These are phyloP conservation scores for Macrotus californicus DNA, from an alignment of 2,113 vertebrate genomes.

Conservation along the genomic window DNA sequence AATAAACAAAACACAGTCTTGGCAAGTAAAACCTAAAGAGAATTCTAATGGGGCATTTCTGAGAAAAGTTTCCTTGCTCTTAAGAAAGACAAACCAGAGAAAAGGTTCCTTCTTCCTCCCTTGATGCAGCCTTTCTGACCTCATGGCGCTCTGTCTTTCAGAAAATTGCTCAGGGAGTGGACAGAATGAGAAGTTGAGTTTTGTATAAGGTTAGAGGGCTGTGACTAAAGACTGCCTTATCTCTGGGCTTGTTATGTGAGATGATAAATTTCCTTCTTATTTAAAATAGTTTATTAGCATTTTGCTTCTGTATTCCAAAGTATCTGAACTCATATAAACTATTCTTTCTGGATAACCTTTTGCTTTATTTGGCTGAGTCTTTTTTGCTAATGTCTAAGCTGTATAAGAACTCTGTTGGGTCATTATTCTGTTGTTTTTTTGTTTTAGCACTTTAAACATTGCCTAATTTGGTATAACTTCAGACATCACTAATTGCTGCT, in stretches of 20 bases:
- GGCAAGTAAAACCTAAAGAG: background rate
- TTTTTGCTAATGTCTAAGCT: conserved; percentile 1
- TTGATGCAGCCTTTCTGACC: background rate
- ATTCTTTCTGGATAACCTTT: background rate
- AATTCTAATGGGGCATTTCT: conserved; percentile 29
- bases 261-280: background rate
- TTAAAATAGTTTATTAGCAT: background rate
- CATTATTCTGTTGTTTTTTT: background rate
- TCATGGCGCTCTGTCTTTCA: background rate
- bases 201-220: background rate
- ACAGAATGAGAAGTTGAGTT: background rate
- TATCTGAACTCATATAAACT: background rate
- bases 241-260: background rate
- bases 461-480: background rate
- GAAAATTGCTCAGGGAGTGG: background rate
- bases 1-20: background rate
- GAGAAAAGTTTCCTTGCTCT: conserved; percentile 15
- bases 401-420: background rate
- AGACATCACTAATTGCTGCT: background rate
- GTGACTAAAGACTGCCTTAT: background rate
- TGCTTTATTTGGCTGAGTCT: background rate
- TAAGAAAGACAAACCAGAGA: background rate
- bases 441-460: background rate
- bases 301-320: background rate
- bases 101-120: background rate